Evolutionary conservation across 2,888 invertebrate genomes (phyloP).

Genomic region (Stenichneumon culpator): DNA sequence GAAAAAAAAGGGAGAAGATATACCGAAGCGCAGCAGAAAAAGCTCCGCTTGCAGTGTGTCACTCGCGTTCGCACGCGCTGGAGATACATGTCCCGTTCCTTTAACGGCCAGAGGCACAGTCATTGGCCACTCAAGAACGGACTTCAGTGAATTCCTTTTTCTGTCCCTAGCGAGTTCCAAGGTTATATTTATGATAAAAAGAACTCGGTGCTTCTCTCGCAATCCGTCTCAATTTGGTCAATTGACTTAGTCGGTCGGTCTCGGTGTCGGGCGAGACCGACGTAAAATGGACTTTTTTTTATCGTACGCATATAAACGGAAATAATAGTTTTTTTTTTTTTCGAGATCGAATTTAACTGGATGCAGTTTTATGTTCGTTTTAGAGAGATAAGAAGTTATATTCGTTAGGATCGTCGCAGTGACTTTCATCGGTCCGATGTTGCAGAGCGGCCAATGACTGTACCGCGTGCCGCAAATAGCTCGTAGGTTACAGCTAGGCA

Average conservation of each 20-base stretch:
- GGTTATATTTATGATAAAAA: background rate
- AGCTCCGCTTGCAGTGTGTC: slow-evolving; percentile 35
- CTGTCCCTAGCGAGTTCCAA: background rate
- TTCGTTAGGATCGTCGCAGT: background rate
- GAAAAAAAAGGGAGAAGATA: slow-evolving; percentile 48
- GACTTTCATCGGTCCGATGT: background rate
- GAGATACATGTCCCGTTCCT: slow-evolving; percentile 26
- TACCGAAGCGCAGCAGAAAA: slow-evolving; percentile 35
- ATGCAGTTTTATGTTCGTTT: background rate
- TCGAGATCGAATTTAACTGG: background rate
- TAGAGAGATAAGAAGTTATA: background rate
- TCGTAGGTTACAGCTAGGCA: background rate
- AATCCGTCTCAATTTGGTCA: too few species aligned
- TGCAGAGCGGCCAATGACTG: slow-evolving; percentile 16
- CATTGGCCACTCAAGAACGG: slow-evolving; percentile 34
- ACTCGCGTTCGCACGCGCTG: slow-evolving; percentile 31
- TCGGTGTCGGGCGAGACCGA: too few species aligned
- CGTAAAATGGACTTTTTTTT: too few species aligned
- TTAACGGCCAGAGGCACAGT: slow-evolving; percentile 18
- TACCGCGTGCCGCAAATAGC: background rate
- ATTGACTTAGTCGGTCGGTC: too few species aligned
- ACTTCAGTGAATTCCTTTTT: background rate
- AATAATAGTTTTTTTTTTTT: background rate
- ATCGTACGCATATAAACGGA: too few species aligned
- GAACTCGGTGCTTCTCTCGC: background rate